phyloP scores from a whole-genome alignment of 2,888 invertebrate species.

The Zeuzera pyrina region DNA sequence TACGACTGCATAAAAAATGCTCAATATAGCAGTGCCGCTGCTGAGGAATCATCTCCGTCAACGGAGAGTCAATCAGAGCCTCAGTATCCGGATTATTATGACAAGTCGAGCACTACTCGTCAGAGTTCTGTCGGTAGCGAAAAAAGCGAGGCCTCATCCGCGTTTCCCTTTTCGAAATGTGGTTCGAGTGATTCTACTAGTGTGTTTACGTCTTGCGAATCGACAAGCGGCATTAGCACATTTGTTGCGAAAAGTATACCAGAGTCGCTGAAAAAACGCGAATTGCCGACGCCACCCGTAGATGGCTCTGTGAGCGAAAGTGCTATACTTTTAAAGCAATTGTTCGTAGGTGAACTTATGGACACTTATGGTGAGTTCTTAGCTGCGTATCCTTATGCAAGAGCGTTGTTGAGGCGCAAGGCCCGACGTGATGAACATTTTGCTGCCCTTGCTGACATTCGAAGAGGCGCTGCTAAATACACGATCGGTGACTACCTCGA shows the following conservation, averaged over 20 bases:
- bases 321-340: constrained; percentile 62
- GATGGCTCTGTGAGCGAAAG: constrained; percentile 49
- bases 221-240: constrained; percentile 58
- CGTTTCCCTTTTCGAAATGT: constrained; percentile 67
- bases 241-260: constrained; percentile 50
- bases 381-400: constrained; percentile 73
- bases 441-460: constrained; percentile 76
- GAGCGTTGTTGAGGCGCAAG: constrained; percentile 75
- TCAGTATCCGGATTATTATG: constrained; percentile 56
- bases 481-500: constrained; percentile 76
- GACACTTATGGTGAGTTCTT: constrained; percentile 78
- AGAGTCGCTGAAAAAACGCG: constrained; percentile 48
- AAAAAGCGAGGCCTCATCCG: constrained; percentile 62
- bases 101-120: constrained; percentile 50
- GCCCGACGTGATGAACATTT: constrained; percentile 77
- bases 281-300: constrained; percentile 48
- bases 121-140: constrained; percentile 64
- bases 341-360: constrained; percentile 78
- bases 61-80: constrained; percentile 59
- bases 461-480: constrained; percentile 77
- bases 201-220: constrained; percentile 61
- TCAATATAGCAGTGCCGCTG: constrained; percentile 49
- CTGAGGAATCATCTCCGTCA: constrained; percentile 56
- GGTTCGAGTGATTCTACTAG: constrained; percentile 63
- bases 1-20: constrained; percentile 66